A percentile compares a stretch with the other conserved stretches of the same genome.
Evolutionary conservation across 1,140 invertebrate species (phyloP).

Genomic region (Calliopsis andreniformis): DNA sequence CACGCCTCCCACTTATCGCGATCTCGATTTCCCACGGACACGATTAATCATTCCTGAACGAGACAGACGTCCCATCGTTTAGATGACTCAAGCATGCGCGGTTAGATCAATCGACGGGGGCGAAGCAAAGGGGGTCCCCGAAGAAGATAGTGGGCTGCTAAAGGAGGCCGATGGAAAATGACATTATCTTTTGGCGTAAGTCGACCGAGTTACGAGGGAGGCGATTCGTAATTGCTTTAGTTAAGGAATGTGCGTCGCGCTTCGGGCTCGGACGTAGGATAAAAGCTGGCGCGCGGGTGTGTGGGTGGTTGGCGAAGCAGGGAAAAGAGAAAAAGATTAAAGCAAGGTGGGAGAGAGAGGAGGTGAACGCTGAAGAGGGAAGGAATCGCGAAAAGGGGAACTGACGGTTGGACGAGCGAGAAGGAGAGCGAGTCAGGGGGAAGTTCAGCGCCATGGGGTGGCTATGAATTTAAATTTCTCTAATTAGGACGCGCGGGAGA

Average conservation of each 20-base stretch:
- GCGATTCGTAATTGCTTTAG: constrained; percentile 76
- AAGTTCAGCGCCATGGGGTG: constrained; percentile 66
- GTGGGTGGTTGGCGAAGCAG: constrained; percentile 5
- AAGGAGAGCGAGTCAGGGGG: constrained; percentile 44
- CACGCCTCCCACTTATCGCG: background rate
- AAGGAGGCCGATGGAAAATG: constrained; percentile 68
- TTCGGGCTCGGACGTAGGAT: constrained; percentile 65
- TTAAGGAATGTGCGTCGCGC: constrained; percentile 68
- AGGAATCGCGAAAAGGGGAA: constrained; percentile 16
- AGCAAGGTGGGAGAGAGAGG: constrained; percentile 14
- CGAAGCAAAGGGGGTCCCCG: constrained; percentile 14
- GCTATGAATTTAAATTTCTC: constrained; percentile 81
- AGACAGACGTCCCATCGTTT: background rate
- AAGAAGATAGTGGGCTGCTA: constrained; percentile 50
- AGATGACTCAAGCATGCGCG: constrained; percentile 25
- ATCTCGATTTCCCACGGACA: background rate
- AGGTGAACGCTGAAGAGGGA: constrained; percentile 16
- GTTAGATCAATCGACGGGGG: constrained; percentile 21
- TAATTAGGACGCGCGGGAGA: constrained; percentile 78
- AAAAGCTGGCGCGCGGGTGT: constrained; percentile 52
- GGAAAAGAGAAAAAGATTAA: constrained; percentile 27
- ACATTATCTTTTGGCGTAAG: constrained; percentile 72
- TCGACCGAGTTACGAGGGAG: constrained; percentile 61
- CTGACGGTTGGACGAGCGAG: constrained; percentile 1
- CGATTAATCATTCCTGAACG: constrained; percentile 27